Evolutionary conservation across 2,888 invertebrate species (phyloP), one percentile per base, ranked within the genome.

Genomic region (Oxytorus armatus): DNA sequence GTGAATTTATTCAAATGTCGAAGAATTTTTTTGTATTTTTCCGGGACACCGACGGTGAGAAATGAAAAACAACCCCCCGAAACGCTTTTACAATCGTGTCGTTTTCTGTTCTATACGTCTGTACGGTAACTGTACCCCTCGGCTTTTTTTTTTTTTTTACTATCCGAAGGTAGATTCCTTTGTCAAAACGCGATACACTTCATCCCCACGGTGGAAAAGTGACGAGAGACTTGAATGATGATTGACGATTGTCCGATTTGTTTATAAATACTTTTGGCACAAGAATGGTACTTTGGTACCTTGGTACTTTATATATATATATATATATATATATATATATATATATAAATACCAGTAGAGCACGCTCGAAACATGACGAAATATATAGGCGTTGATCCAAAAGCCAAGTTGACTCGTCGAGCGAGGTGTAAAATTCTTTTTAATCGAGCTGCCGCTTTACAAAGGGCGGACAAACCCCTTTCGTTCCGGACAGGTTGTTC

Each of bases 171-270:
- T n/a, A 61, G 72, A 81, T 76, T 75, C 59, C 59, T 70, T 77
- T 76, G 74, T 73, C 39, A 29, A 5, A 23, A 25, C 11, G 39
- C 29, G 23, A 63, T 36, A 21, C 59, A 68, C 47, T 66, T 73
- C 57, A 42, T 63, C 55, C 69, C 74, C 61, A 44, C 8, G 14
- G 53, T n/a, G 65, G 29, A 39, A 69, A 57, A 65, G 70, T 80
- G 63, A 76, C 72, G 77, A 77, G 73, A 53, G 57, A n/a, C 68
- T 49, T 49, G 65, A 79, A 82, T 63, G 57, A 79, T 89, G 90
- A 89, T 90, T 88, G 88, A 90, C 89, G 90, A 90, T 89, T 87
- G 88, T 88, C 87, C 87, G 89, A 90, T 90, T 90, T 90, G 88
- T 89, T 90, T 90, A 88, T 89, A 89, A 89, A 89, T 88, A 86